Base-by-base conservation (phyloP, 1,140 invertebrate species). In the Hormaphis cornu region DNA sequence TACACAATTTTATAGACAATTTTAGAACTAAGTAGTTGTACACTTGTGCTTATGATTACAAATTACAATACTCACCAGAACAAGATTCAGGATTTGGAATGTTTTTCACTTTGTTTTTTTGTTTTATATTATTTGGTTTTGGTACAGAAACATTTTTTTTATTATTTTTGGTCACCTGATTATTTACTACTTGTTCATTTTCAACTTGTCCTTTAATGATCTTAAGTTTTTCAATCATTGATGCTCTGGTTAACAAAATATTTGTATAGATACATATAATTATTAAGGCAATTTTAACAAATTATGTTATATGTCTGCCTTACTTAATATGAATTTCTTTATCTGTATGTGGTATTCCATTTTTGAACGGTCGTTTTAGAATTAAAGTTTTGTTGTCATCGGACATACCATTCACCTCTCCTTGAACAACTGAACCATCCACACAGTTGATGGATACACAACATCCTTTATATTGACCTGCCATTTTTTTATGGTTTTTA, bases 401-500 rank as follows among this genome's bases (percentile, higher is more conserved):
- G 72, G 89, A 86, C 14, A 90, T 86, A 74, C 85, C 82, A 24
- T 83, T 77, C 66, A 95, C 90, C 74, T 88, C 85, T 20, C 91
- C 91, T 77, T 93, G 90, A 76, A 86, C 90, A 63, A 82, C 85
- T 22, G 86, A 87, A 35, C 87, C 74, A 52, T 87, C 83, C 0
- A 81, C 82, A 76, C 88, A 90, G 75, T 87, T 86, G 40, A 91
- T 83, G n/a, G 88, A 89, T 59, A 92, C 87, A 46, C 84, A 83
- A 75, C 84, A 89, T 48, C 88, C 89, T 61, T 89, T 77, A 83
- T 85, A 89, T 73, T 85, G 81, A 44, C 83, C 82, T 77, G 84
- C 84, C 81, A 82, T 83, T 71, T 70, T 74, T n/a, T n/a, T n/a
- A n/a, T n/a, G n/a, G n/a, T n/a, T 30, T 37, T 52, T 58, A 46